Evolutionary conservation across 2,113 vertebrate species (phyloP).

Genomic region (Octodon degus): DNA sequence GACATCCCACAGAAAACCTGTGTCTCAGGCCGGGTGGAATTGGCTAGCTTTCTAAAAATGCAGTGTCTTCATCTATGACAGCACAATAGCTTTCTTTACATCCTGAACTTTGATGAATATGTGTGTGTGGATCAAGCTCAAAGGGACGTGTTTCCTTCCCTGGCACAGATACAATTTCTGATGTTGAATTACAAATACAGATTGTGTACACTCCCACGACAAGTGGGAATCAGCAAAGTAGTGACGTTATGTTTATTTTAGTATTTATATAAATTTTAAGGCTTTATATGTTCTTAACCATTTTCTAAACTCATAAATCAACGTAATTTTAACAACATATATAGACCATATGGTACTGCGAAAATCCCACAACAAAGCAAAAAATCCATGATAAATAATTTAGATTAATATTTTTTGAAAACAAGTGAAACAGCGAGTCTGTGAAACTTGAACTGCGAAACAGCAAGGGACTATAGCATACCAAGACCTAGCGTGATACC

Average conservation of each 20-base stretch:
- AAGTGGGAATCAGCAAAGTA: no score
- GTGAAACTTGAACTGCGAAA: no score
- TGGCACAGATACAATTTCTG: neutral
- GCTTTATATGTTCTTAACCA: no score
- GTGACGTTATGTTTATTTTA: no score
- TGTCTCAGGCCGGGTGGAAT: conserved; percentile 50
- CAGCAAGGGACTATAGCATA: neutral
- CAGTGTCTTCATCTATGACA: conserved; percentile 55
- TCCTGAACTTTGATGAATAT: conserved; percentile 59
- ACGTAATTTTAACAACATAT: no score
- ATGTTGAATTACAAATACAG: conserved; percentile 19
- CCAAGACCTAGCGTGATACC: neutral
- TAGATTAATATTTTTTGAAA: no score
- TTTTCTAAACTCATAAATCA: no score
- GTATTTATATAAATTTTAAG: no score
- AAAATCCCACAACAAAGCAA: no score
- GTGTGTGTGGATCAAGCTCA: neutral
- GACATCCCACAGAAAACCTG: conserved; percentile 6
- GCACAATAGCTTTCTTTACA: neutral
- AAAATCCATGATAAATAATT: no score
- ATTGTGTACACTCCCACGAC: neutral
- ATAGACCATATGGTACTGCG: no score
- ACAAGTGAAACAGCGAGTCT: no score
- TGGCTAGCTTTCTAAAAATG: conserved; percentile 25
- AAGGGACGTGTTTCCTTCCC: conserved; percentile 32